These are phyloP conservation scores for Stenopsyche tienmushanensis DNA, from an alignment of 1,140 invertebrate genomes.

Conservation along the genomic window DNA sequence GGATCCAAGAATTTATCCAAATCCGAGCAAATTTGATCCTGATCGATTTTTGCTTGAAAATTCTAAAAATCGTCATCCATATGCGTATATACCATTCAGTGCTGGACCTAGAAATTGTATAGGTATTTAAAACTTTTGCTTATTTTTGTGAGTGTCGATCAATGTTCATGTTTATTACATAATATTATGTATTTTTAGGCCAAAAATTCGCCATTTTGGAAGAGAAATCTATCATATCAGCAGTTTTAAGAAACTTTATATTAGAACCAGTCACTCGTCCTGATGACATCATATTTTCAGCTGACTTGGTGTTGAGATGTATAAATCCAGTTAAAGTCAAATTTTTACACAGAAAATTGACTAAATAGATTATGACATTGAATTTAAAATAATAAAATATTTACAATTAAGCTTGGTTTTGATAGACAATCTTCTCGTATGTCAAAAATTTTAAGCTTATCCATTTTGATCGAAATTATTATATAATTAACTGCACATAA, in stretches of 20 bases:
- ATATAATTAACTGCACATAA: too few relatives aligned
- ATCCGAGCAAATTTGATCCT: constrained; percentile 75
- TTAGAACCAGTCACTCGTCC: constrained; percentile 58
- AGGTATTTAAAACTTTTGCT: constrained; percentile 48
- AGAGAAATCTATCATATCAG: constrained; percentile 68
- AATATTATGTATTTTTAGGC: constrained; percentile 46
- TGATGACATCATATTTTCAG: constrained; percentile 56
- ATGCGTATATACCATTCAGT: constrained; percentile 73
- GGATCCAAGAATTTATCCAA: constrained; percentile 63
- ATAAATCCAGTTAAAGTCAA: constrained; percentile 48
- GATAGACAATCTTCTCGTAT: too few relatives aligned
- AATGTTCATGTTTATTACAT: background rate
- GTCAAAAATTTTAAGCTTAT: too few relatives aligned
- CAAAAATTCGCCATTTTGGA: constrained; percentile 78
- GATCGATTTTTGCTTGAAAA: constrained; percentile 72
- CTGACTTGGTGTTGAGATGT: constrained; percentile 61
- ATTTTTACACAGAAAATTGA: constrained; percentile 14
- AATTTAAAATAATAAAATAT: too few relatives aligned
- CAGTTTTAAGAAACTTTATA: constrained; percentile 66
- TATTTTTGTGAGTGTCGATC: background rate
- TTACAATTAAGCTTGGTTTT: too few relatives aligned
- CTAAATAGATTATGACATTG: background rate
- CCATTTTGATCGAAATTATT: too few relatives aligned
- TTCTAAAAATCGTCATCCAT: constrained; percentile 60
- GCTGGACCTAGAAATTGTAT: constrained; percentile 76